Base-by-base conservation (phyloP, 2,797 vertebrate genomes). In the Eulemur mongoz region DNA sequence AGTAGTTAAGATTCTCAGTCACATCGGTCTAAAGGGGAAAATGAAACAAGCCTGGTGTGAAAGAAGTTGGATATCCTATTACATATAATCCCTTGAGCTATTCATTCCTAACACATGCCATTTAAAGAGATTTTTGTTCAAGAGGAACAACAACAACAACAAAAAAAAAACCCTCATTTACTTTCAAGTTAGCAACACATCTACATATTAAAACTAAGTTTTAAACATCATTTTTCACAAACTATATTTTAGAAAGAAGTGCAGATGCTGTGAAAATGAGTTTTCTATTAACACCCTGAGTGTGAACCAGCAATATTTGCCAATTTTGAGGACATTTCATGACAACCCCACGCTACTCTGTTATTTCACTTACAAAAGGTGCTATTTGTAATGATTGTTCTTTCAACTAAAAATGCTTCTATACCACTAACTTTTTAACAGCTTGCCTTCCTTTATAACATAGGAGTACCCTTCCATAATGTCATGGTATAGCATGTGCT, bases 281-380 rank as follows among this genome's bases (percentile, higher is more conserved):
- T 61, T 91, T 92, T 11, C 11, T 86, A 35, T 93, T 95, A 95
- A 86, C 32, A 96, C 32, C 22, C 61, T 15, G 38, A 82, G 43
- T 93, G 13, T 54, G 69, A 91, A 86, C 12, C 27, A 40, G 48
- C 18, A 86, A 50, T 86, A 67, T 93, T 82, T 96, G 54, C 48
- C 88, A 85, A 48, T 92, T 93, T 85, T 89, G 18, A 14, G 86
- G 79, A 78, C n/a, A 82, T 81, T 89, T 93, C 80, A 23, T 25
- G 69, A 54, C 54, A 92, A 65, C 18, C 4, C 12, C 63, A 86
- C 35, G 59, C 14, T 78, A 45, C 35, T 82, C 32, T 94, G 54
- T 86, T 82, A 95, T 96, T 96, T 95, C 48, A 92, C 25, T 73
- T 95, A 63, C 9, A 52, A 79, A 93, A 87, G 40, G 32, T 61